Conservation (phyloP, 2,888 invertebrate genomes). For the Epistrophe grossulariae region DNA sequence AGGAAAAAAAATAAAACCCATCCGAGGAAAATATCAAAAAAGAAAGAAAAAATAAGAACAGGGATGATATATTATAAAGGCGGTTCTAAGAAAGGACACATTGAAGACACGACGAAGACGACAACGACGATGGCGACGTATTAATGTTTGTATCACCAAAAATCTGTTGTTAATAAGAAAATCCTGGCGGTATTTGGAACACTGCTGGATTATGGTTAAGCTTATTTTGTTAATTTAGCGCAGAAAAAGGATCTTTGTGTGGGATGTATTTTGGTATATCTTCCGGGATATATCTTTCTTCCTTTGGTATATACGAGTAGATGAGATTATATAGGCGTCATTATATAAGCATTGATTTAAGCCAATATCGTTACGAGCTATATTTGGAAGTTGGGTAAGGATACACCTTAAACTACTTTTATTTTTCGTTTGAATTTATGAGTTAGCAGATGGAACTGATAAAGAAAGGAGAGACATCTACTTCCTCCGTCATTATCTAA, state of each 20-base stretch:
- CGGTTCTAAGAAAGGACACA: constrained; percentile 3
- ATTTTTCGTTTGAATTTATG: constrained; percentile 7
- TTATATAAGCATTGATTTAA: constrained; percentile 30
- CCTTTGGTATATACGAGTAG: background rate
- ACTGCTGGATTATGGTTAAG: constrained; percentile 71
- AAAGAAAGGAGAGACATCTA: too few species aligned
- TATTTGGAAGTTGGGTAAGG: background rate
- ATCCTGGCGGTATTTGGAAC: constrained; percentile 64
- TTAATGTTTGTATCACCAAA: constrained; percentile 47
- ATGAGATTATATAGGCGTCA: constrained; percentile 22
- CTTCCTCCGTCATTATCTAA: too few species aligned
- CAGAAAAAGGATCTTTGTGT: constrained; percentile 34
- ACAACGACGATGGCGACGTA: background rate
- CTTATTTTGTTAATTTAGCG: constrained; percentile 74
- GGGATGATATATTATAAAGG: constrained; percentile 60
- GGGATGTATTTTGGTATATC: constrained; percentile 3
- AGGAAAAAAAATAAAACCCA: background rate
- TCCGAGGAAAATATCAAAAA: background rate
- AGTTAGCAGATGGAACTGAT: background rate
- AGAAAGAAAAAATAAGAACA: constrained; percentile 1
- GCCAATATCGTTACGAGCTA: background rate
- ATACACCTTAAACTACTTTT: background rate
- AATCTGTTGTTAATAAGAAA: constrained; percentile 64
- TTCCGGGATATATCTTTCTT: background rate
- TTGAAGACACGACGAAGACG: background rate